phyloP scores from a whole-genome alignment of 2,888 invertebrate genomes.

The Pollenia amentaria region DNA sequence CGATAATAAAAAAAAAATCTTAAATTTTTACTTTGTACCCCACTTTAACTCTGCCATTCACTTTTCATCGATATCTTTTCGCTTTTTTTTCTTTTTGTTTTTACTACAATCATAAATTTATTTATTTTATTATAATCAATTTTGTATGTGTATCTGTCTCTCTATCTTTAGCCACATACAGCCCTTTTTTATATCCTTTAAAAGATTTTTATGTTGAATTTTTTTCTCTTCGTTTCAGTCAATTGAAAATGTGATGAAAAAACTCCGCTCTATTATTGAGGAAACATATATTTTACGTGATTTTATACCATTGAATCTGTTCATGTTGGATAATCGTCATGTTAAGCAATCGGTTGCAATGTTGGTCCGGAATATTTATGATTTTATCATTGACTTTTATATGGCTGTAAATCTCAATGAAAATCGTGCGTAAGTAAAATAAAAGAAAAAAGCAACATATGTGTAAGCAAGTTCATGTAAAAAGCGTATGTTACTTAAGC shows the following conservation, averaged over 20 bases:
- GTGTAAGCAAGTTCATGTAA: too few relatives aligned
- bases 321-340: constrained; percentile 89
- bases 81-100: neutral
- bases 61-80: neutral
- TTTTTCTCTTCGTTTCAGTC: constrained; percentile 85
- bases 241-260: constrained; percentile 89
- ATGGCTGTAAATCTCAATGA: constrained; percentile 86
- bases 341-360: constrained; percentile 82
- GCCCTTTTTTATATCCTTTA: constrained; percentile 3
- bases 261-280: constrained; percentile 89
- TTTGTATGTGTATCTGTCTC: constrained; percentile 15
- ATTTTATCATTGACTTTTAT: constrained; percentile 84
- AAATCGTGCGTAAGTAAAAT: constrained; percentile 88
- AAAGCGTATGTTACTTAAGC: too few relatives aligned
- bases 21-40: neutral
- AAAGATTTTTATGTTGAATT: neutral
- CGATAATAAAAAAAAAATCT: constrained; percentile 1
- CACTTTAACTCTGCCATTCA: neutral
- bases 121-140: constrained; percentile 46
- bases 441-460: constrained; percentile 15
- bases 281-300: constrained; percentile 91
- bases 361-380: constrained; percentile 83
- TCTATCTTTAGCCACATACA: neutral
- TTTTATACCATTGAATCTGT: constrained; percentile 92
- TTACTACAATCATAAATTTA: constrained; percentile 28